These are phyloP conservation scores for Bacillus rossius DNA, from an alignment of 1,140 invertebrate genomes.

Conservation along the genomic window DNA sequence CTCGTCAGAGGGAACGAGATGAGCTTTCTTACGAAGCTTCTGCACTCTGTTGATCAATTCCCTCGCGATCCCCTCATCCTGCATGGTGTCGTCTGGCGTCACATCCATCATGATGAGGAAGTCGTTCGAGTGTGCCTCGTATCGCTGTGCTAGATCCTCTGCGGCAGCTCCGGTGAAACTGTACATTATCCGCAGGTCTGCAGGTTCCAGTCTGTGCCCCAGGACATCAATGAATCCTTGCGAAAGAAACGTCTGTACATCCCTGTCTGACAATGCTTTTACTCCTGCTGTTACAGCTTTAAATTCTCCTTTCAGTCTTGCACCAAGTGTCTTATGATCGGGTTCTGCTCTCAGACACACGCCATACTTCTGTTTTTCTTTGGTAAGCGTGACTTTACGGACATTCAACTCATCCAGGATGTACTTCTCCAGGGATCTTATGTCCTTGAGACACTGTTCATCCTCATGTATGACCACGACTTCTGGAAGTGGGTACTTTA, in stretches of 20 bases:
- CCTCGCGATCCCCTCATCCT: constrained; percentile 86
- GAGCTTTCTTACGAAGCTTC: constrained; percentile 94
- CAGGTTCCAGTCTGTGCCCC: constrained; percentile 69
- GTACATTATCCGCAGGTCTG: constrained; percentile 86
- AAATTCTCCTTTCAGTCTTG: constrained; percentile 83
- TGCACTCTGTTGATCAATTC: constrained; percentile 97
- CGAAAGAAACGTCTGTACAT: constrained; percentile 72
- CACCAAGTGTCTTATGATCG: constrained; percentile 80
- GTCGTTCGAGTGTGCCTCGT: constrained; percentile 87
- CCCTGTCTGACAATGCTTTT: constrained; percentile 69
- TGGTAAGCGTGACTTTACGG: constrained; percentile 77
- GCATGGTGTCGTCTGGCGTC: constrained; percentile 80
- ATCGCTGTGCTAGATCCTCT: constrained; percentile 57
- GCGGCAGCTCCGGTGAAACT: constrained; percentile 52
- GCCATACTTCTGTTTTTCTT: constrained; percentile 90
- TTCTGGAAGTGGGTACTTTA: constrained; percentile 94
- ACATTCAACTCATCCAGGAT: constrained; percentile 95
- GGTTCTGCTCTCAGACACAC: constrained; percentile 91
- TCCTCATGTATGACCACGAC: constrained; percentile 93
- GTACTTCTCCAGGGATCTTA: constrained; percentile 77
- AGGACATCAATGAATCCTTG: constrained; percentile 65
- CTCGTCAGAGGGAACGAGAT: constrained; percentile 86
- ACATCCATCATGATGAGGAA: constrained; percentile 71
- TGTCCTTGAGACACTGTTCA: constrained; percentile 67
- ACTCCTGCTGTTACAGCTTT: constrained; percentile 82